Base-by-base conservation (phyloP, 2,888 invertebrate species). In the Hydriomena furcata region DNA sequence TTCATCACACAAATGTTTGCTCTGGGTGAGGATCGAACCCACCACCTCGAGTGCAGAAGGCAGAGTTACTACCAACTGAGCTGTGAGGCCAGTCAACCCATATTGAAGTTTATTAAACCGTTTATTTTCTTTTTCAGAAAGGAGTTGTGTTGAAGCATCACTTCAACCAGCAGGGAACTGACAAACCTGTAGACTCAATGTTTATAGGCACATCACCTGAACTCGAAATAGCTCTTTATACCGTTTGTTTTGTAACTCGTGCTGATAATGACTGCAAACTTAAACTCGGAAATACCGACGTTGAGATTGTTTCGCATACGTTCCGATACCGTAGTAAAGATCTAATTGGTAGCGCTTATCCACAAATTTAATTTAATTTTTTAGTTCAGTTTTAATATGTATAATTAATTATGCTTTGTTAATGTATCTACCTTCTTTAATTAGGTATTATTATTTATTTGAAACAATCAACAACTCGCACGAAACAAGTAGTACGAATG, bases 191-290 rank as follows among this genome's bases (percentile, higher is more conserved):
- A 0, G 94, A 94, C 41, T 92, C 93, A 0, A 91, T 96, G 89
- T 96, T 97, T 67, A 90, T 97, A 53, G 97, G 97, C 13, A 96
- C 96, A 1, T 97, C 97, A 42, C 98, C 98, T 0, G 98, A 98
- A 82, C 88, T 98, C 58, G 98, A 98, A 81, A 92, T 98, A 84
- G 96, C 98, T 0, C 79, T 98, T 1, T 98, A 97, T 77, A 96
- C 97, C 0, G 92, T 97, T 2, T 98, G 98, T 73, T 97, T 95
- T 76, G 87, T 96, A 31, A 87, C 95, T 7, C 92, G 96, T 42
- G 93, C 95, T 0, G 95, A 95, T 66, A 89, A 92, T 50, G 91
- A 93, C 3, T 97, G 97, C 65, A 94, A 94, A 0, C 90, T 97
- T 7, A 93, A 93, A 42, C 82, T 97, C 50, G 93, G 92, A 52